Base-by-base conservation (phyloP, 2,888 invertebrate genomes). In the Plusia festucae region DNA sequence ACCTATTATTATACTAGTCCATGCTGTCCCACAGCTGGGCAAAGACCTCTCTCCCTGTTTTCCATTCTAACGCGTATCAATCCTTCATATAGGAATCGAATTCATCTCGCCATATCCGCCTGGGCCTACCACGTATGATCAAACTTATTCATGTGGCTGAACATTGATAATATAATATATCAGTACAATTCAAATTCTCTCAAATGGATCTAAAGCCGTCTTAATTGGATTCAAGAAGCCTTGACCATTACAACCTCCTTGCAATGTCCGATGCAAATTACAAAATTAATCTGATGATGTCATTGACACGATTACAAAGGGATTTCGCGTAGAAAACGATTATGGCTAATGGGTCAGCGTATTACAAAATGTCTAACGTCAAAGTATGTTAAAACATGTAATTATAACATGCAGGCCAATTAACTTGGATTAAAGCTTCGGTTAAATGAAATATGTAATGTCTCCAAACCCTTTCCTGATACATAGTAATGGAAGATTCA, bases 181-280 rank as follows among this genome's bases (percentile, higher is more conserved):
- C 20, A 2, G 18, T 20, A 49, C 18, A 20, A 20, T 49, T 20
- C 46, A 18, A 1, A 46, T 18, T 2, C 40, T 6, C 18, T 20
- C 20, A 49, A 44, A 44, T 6, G 7, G 46, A 30, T 18, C 30
- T 53, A 27, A 30, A 30, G 53, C 27, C 27, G 22, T 40, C 30
- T 32, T 53, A 44, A 44, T 49, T 18, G n/a, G 34, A 34, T 46
- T 46, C 34, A 51, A 32, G 40, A 53, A 52, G 22, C 9, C 24
- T 51, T 22, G 49, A 32, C 22, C 59, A 56, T 53, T 46, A 60
- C 22, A 18, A 52, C 46, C 24, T 54, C 62, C 51, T 46, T 24
- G 2, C 18, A 18, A 44, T 40, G 20, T 27, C 62, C 51, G 34
- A 16, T 16, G 22, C 53, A 40, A 68, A 72, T 68, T 57, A 57